Base-by-base conservation (phyloP, 2,888 invertebrate species). In the Falcaria lacertinaria region DNA sequence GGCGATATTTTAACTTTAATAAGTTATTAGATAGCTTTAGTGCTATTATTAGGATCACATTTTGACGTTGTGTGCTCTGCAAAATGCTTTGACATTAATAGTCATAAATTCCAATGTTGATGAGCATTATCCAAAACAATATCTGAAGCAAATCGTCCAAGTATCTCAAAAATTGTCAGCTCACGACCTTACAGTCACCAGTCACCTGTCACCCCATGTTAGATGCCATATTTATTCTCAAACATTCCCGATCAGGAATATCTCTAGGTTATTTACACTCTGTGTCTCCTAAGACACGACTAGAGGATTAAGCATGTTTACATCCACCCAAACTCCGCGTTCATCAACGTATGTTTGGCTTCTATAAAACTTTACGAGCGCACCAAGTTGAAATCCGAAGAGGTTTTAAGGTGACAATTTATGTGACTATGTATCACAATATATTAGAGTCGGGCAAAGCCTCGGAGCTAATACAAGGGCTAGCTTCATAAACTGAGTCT, bases 391-490 rank as follows among this genome's bases (percentile, higher is more conserved):
- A 60, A 61, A 51, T 50, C 45, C 50, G 47, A 56, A 49, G 50
- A 64, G 58, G 68, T 64, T 74, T 74, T 75, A 70, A 73, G 72
- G 74, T 73, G 60, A 64, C 69, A 73, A 77, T 76, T 76, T 77
- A 77, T 73, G 68, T 64, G 75, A 72, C 77, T 71, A 64, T 68
- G 67, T 69, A 63, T 63, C 57, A 68, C 72, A 64, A 65, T 74
- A 74, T 74, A 73, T 68, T 69, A 72, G 66, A 60, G 57, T 69
- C 55, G 43, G 35, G 45, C 50, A 64, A 57, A 55, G 60, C 57
- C 40, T 43, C 56, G 51, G 59, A 60, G 65, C 61, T 68, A 66
- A 66, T 65, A 69, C 63, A 67, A 50, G 48, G 64, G 64, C 57
- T 33, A 33, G 39, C 53, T 54, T 50, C 51, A 56, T 60, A 64